Base-by-base conservation (phyloP, 2,797 vertebrate species). In the Ibycter americanus region DNA sequence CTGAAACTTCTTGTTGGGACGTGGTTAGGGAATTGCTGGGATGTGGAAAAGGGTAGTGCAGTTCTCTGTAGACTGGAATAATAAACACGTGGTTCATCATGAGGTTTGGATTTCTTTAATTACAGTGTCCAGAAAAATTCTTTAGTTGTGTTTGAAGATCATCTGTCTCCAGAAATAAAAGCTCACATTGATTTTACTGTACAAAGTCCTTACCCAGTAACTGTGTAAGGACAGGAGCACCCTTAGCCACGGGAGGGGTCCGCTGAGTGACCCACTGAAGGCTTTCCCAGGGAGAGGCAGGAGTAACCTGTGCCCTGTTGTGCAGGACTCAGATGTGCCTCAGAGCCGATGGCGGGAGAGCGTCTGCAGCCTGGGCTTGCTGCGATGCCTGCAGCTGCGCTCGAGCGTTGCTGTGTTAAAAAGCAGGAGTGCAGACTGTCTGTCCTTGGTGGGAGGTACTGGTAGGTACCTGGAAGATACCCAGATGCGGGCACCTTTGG, bases 401-500 rank as follows among this genome's bases (percentile, higher is more conserved):
- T 61, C 2, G 1, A 7, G 72, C 23, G 32, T 25, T 44, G 25
- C 11, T 14, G 2, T 8, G 26, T 17, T 66, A 23, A 42, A 55
- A 51, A 22, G 18, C 44, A 61, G 40, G 10, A 10, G 17, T 1
- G 13, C 65, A n/a, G 29, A 29, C 15, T 4, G 2, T 17, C 6
- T 58, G 29, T 7, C 15, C 44, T 67, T 2, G 0, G 0, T 8
- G 40, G 40, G 40, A 42, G 40, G 40, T 15, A n/a, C n/a, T n/a
- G n/a, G n/a, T n/a, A n/a, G n/a, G n/a, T n/a, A n/a, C n/a, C n/a
- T 40, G 38, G 38, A 40, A 8, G 52, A 7, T 11, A 25, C 8
- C 17, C 23, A n/a, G 14, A 0, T 49, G 8, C 7, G 2, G 3
- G 11, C 16, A 5, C 26, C 58, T 10, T 0, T 14, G 52, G 62